Evolutionary conservation across 1,140 invertebrate species (phyloP).

Genomic region (Calliopsis andreniformis): DNA sequence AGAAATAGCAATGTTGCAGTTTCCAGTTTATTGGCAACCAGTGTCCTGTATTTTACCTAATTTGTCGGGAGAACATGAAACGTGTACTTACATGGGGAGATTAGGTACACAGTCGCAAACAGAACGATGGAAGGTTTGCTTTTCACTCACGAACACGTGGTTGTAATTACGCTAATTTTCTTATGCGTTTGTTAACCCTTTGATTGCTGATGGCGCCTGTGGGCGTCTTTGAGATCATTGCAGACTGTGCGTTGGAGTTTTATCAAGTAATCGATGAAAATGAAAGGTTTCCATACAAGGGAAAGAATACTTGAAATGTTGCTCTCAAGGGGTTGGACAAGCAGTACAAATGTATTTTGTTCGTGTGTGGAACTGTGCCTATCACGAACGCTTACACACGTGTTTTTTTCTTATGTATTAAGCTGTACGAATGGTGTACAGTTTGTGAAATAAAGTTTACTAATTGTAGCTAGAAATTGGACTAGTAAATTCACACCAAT

Average conservation of each 20-base stretch:
- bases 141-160: background rate
- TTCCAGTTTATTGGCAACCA: background rate
- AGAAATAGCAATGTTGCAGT: conserved; percentile 5
- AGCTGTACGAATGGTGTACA: too few relatives aligned
- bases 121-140: background rate
- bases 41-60: background rate
- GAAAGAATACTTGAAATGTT: too few relatives aligned
- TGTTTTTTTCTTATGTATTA: background rate
- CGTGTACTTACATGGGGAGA: background rate
- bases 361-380: conserved; percentile 4
- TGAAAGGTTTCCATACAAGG: too few relatives aligned
- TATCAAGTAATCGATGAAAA: too few relatives aligned
- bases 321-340: too few relatives aligned
- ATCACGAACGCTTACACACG: background rate
- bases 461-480: background rate
- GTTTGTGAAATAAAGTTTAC: background rate
- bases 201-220: too few relatives aligned
- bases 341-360: conserved; percentile 10
- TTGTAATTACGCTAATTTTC: background rate
- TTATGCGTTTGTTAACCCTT: conserved; percentile 16
- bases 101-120: background rate
- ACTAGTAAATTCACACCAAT: conserved; percentile 1
- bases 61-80: background rate
- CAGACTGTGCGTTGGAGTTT: too few relatives aligned
- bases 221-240: too few relatives aligned